These are phyloP conservation scores for Drosophila sturtevanti DNA, from an alignment of 1,140 invertebrate species.

Conservation along the genomic window DNA sequence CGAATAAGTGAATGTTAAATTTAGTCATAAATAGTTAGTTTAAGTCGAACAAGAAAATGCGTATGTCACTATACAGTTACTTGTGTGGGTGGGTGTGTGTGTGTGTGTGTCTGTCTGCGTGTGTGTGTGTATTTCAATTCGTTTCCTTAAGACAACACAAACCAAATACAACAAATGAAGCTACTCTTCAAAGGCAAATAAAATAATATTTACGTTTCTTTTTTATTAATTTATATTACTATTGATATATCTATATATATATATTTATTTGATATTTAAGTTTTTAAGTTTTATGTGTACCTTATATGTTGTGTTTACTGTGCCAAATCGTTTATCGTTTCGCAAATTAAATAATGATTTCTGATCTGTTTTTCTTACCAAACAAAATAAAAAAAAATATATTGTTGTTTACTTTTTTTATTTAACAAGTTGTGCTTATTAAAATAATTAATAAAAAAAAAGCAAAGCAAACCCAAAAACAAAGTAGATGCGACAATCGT, in stretches of 20 bases:
- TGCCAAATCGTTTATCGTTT: constrained; percentile 57
- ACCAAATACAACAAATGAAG: constrained; percentile 25
- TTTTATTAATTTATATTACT: background rate
- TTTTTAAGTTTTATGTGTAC: constrained; percentile 42
- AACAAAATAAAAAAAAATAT: constrained; percentile 9
- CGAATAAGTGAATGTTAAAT: constrained; percentile 55
- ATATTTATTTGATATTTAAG: constrained; percentile 27
- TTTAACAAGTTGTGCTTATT: constrained; percentile 28
- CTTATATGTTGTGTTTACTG: constrained; percentile 17
- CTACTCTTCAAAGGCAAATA: constrained; percentile 36
- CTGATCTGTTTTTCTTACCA: constrained; percentile 57
- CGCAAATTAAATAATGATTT: constrained; percentile 64
- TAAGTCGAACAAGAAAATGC: no score
- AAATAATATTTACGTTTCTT: constrained; percentile 23
- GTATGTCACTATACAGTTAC: no score
- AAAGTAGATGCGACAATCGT: constrained; percentile 71
- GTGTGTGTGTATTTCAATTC: constrained; percentile 63
- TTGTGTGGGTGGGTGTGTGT: background rate
- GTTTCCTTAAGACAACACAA: constrained; percentile 73
- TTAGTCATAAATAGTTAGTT: constrained; percentile 38
- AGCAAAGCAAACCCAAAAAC: constrained; percentile 34
- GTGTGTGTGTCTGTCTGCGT: constrained; percentile 16
- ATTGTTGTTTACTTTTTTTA: constrained; percentile 57
- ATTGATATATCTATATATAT: constrained; percentile 15
- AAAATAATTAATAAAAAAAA: constrained; percentile 25